A percentile compares a stretch with the other conserved stretches of the same genome.
phyloP scores from a whole-genome alignment of 2,888 invertebrate genomes.

The Lucinisca nassula region DNA sequence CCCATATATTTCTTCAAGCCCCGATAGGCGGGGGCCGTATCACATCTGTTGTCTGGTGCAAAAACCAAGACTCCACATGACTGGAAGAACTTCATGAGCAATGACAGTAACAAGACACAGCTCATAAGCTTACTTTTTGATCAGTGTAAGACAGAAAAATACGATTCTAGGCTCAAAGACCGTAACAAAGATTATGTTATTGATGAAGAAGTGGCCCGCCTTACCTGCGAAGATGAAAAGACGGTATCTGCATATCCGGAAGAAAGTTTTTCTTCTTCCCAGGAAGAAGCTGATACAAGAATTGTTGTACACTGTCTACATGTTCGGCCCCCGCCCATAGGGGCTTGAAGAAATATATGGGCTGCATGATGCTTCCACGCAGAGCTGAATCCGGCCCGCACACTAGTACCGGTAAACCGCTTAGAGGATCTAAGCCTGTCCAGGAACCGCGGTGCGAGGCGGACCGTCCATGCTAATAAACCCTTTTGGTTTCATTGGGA shows the following conservation, averaged over 20 bases:
- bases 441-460: no score
- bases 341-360: no score
- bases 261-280: background rate
- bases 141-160: constrained; percentile 25
- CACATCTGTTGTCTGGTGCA: background rate
- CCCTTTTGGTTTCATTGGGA: no score
- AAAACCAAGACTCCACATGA: constrained; percentile 20
- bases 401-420: no score
- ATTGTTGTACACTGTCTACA: constrained; percentile 33
- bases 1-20: no score
- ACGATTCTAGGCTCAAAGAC: constrained; percentile 3
- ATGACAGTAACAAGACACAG: constrained; percentile 23
- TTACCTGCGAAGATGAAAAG: background rate
- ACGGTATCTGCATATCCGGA: background rate
- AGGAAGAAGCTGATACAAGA: constrained; percentile 53
- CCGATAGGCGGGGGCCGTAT: no score
- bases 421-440: no score
- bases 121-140: constrained; percentile 16
- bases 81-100: constrained; percentile 26
- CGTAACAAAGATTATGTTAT: background rate
- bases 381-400: no score
- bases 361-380: no score
- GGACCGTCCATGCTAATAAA: no score
- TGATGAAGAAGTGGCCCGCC: background rate
- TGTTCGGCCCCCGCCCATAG: no score